Evolutionary conservation across 2,888 invertebrate species (phyloP), one percentile per base, ranked within the genome.

Genomic region (Drosophila paranaensis): DNA sequence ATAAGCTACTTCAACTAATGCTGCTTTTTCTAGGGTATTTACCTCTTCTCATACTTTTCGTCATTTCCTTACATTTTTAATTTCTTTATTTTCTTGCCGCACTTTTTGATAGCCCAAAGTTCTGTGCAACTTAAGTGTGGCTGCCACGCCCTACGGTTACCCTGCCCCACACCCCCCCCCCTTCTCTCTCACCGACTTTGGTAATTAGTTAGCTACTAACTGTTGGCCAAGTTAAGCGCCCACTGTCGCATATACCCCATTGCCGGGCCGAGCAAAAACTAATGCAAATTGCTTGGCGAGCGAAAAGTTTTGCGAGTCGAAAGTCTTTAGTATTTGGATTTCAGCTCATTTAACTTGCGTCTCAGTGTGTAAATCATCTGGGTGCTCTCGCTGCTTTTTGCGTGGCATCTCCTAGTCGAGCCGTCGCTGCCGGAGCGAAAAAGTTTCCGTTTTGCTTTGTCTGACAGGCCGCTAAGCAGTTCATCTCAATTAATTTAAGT

Each of bases 191-290:
- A 9, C 20, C n/a, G 65, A 54, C 58, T 81, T 82, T 56, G 69
- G 67, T 79, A 82, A 79, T 82, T 82, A 81, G 85, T 82, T 82
- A 72, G 81, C 60, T 67, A 72, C 72, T 83, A 70, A 81, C 71
- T 72, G 66, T 51, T 70, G 37, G 50, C 67, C 58, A 77, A 81
- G 71, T 74, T 82, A 6, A 35, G 50, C 35, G 16, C 50, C 35
- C 50, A 20, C 37, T 45, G 33, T 53, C 53, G 37, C 50, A 35
- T 14, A 25, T 10, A 37, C 51, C 39, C 33, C 40, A 63, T 16
- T n/a, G 53, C 46, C 37, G 42, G 42, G 25, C 13, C 6, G 33
- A 39, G 30, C 20, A 58, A 61, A 62, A 75, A 61, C 63, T 46
- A 73, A 73, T 76, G 50, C 57, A 61, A 69, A 65, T 69, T 60